Evolutionary conservation across 2,113 vertebrate genomes (phyloP), one percentile per base, ranked within the genome.

Genomic region (Anolis carolinensis): DNA sequence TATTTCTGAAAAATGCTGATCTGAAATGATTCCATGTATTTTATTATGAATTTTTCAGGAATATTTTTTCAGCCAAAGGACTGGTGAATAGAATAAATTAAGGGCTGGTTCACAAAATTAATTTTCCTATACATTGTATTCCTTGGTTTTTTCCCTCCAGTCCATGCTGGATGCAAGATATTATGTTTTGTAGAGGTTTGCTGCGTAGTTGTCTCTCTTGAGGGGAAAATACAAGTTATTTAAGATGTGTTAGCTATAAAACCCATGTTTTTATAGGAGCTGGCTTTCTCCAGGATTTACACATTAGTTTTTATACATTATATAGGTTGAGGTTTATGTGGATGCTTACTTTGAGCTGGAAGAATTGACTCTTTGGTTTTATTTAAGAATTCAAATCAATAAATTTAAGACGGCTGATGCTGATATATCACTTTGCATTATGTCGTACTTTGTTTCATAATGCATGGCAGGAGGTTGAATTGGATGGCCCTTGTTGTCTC

Each of bases 1-100:
- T 55, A 73, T 76, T 36, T 23, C 20, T 81, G 30, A 86, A 7
- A 67, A 52, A 1, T 2, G 13, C 48, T 59, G 50, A 36, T 65
- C 0, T 74, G 34, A 81, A 89, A 87, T 79, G 5, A 21, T 75
- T 78, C 78, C 44, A 79, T 87, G 63, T 50, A 13, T 39, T 80
- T 65, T 36, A 30, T 65, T 79, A 36, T 79, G 32, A 32, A 59
- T 1, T 0, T 27, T 81, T 44, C 81, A 0, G 71, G 74, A 87
- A 21, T 30, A 85, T 67, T 39, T 83, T 52, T 77, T 89, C n/a
- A n/a, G 10, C 77, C 32, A 48, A 83, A 84, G 55, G 44, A 20
- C 16, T 76, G 59, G 30, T 84, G 30, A 55, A 79, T 9, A 67
- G 32, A 70, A 48, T 72, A 86, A 44, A 52, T 32, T 16, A 68